Conservation (phyloP, 2,113 vertebrate genomes). For the Typhlomys cinereus region DNA sequence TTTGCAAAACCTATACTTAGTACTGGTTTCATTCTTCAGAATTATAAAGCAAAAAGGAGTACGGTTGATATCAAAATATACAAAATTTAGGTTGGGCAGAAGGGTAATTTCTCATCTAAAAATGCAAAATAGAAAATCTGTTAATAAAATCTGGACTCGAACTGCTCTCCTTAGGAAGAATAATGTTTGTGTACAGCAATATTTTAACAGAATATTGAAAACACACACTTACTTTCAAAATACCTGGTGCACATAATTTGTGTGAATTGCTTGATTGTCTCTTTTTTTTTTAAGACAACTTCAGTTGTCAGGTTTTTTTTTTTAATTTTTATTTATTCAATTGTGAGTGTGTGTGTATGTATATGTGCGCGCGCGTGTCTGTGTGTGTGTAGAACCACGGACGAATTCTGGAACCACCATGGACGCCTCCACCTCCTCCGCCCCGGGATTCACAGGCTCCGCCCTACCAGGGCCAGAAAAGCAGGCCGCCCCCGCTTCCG, state of each 20-base stretch:
- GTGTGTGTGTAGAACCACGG: too few species aligned
- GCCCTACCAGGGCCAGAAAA: too few species aligned
- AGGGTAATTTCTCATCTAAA: not conserved
- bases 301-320: too few species aligned
- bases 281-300: not conserved
- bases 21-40: not conserved
- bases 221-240: not conserved
- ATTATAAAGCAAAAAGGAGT: conserved; percentile 24
- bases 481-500: too few species aligned
- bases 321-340: too few species aligned
- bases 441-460: too few species aligned
- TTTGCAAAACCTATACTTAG: conserved; percentile 40
- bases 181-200: not conserved
- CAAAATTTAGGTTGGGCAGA: not conserved
- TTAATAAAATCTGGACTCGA: not conserved
- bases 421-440: too few species aligned
- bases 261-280: not conserved
- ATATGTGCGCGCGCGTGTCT: too few species aligned
- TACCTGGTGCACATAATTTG: not conserved
- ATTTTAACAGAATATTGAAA: not conserved
- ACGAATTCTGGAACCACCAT: too few species aligned
- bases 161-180: not conserved
- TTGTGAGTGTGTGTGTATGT: too few species aligned
- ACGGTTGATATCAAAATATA: not conserved
- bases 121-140: not conserved